phyloP scores from a whole-genome alignment of 53 echinoderm and acorn worm genomes.

The Hippasteria phrygiana region DNA sequence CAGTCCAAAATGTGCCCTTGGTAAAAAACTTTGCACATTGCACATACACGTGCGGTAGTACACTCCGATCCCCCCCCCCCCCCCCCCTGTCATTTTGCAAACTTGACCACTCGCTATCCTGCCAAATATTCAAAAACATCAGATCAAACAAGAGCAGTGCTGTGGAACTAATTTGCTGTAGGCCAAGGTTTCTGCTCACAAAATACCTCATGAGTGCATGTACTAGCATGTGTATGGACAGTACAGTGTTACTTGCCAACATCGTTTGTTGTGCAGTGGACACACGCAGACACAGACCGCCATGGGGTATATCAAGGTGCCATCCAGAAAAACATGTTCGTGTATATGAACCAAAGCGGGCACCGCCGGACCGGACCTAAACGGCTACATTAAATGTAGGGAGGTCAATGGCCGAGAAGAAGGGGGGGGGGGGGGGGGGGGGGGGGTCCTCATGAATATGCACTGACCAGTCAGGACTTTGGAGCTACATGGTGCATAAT shows the following conservation, averaged over 20 bases:
- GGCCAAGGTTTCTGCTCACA: too few relatives aligned
- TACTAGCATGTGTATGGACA: too few relatives aligned
- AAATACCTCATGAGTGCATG: too few relatives aligned
- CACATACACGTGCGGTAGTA: too few relatives aligned
- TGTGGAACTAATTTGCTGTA: too few relatives aligned
- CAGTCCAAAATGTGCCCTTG: too few relatives aligned
- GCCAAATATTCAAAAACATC: too few relatives aligned
- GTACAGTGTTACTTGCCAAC: too few relatives aligned
- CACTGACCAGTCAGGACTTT: not conserved
- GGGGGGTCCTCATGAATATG: slow-evolving; percentile 33
- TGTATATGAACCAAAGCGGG: not conserved
- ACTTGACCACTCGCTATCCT: not conserved
- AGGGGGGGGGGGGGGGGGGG: not conserved
- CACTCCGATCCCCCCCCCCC: not conserved
- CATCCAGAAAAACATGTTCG: not conserved
- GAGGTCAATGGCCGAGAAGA: slow-evolving; percentile 55
- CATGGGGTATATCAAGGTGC: not conserved
- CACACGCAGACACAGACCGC: not conserved
- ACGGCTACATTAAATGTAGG: not conserved
- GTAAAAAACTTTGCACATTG: too few relatives aligned
- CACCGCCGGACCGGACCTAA: not conserved
- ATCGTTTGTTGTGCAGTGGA: not conserved
- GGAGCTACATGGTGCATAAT: slow-evolving; percentile 18
- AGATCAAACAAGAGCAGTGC: too few relatives aligned
- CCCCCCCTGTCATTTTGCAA: not conserved